Evolutionary conservation across 1,140 invertebrate genomes (phyloP).

Genomic region (Drosophila rhopaloa): DNA sequence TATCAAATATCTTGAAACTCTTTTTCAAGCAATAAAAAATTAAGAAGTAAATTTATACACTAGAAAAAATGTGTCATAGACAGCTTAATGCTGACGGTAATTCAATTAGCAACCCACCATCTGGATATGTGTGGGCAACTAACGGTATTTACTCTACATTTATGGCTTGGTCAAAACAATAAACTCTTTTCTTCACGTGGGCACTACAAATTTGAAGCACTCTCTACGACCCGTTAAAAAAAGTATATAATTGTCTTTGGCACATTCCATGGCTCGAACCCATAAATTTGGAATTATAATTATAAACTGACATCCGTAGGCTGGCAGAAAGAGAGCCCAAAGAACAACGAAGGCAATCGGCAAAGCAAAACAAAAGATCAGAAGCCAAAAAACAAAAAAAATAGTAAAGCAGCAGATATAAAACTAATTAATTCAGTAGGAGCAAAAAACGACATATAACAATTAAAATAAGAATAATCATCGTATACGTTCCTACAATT

Average conservation of each 20-base stretch:
- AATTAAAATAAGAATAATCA: background rate
- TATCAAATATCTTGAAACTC: background rate
- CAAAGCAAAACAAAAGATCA: conserved; percentile 19
- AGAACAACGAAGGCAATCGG: conserved; percentile 19
- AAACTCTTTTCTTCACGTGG: background rate
- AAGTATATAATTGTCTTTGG: conserved; percentile 13
- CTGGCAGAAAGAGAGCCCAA: background rate
- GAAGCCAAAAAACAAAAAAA: conserved; percentile 11
- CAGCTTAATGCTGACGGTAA: background rate
- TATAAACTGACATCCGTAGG: conserved; percentile 35
- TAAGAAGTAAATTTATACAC: background rate
- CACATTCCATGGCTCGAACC: conserved; percentile 16
- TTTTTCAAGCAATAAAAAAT: background rate
- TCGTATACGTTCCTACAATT: no score
- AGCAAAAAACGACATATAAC: background rate
- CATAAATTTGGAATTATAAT: conserved; percentile 21
- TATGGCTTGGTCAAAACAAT: background rate
- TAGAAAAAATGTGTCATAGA: background rate
- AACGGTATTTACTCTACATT: conserved; percentile 20
- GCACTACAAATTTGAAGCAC: background rate
- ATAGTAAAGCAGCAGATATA: conserved; percentile 6
- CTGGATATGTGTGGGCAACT: conserved; percentile 6
- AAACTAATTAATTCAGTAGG: conserved; percentile 22
- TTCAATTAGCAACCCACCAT: background rate
- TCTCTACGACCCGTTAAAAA: conserved; percentile 12